Percentiles rank a stretch among this genome's conserved stretches.
Evolutionary conservation across 1,140 invertebrate species (phyloP).

Genomic region (Tetraneura akinire): DNA sequence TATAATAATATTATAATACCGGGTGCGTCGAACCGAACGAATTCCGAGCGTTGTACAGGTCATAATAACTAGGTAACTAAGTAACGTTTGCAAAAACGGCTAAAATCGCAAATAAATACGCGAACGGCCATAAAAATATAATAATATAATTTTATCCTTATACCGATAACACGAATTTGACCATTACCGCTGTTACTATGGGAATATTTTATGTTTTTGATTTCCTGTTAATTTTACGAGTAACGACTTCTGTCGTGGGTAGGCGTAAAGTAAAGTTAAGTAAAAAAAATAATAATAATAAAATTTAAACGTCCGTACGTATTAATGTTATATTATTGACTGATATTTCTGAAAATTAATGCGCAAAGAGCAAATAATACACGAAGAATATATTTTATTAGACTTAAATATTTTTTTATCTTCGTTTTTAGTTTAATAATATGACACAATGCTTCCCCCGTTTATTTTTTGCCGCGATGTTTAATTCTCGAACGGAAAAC

Average conservation of each 20-base stretch:
- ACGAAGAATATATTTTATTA: not conserved
- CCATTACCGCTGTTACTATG: not conserved
- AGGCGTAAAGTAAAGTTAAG: no score
- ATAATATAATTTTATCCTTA: no score
- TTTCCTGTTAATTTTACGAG: not conserved
- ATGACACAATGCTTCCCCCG: not conserved
- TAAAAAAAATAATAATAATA: no score
- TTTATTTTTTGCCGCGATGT: not conserved
- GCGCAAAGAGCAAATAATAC: not conserved
- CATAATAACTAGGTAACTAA: conserved; percentile 16
- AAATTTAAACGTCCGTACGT: not conserved
- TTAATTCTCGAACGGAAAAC: not conserved
- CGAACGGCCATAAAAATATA: no score
- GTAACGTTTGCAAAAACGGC: not conserved
- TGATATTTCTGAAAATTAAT: not conserved
- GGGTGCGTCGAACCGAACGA: not conserved
- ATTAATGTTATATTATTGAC: not conserved
- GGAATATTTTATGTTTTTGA: not conserved
- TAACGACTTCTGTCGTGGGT: not conserved
- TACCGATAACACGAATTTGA: not conserved
- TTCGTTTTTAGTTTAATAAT: not conserved
- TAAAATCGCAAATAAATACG: conserved; percentile 17
- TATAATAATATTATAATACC: no score
- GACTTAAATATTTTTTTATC: not conserved
- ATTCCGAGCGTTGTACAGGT: not conserved